Evolutionary conservation across 2,797 vertebrate genomes (phyloP).

Genomic region (Anabas testudineus): DNA sequence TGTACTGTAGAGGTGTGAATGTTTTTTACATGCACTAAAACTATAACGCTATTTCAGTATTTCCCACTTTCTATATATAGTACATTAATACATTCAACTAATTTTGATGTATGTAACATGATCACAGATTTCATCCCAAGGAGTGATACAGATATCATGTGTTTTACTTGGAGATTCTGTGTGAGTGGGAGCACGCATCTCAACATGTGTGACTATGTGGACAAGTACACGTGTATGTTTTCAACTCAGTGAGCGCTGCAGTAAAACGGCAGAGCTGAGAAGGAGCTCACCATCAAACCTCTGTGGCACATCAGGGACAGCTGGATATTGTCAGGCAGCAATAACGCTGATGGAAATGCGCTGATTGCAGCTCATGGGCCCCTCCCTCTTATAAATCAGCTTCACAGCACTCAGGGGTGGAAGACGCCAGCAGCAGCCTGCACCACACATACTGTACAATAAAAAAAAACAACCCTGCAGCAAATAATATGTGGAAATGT

Average conservation of each 20-base stretch:
- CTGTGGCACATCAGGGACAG: slow-evolving; percentile 76
- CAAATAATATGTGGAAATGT: slow-evolving; percentile 38
- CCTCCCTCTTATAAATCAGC: slow-evolving; percentile 78
- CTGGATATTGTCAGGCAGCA: slow-evolving; percentile 80
- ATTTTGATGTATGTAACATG: neutral
- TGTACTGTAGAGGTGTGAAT: neutral
- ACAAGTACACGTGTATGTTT: slow-evolving; percentile 42
- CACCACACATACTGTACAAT: slow-evolving; percentile 47
- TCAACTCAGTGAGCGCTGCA: slow-evolving; percentile 55
- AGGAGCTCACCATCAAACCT: slow-evolving; percentile 54
- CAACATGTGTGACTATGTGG: slow-evolving; percentile 26
- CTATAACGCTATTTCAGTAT: neutral
- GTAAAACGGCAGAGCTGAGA: slow-evolving; percentile 65
- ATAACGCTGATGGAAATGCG: slow-evolving; percentile 79
- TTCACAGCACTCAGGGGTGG: slow-evolving; percentile 58
- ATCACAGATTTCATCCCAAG: slow-evolving; percentile 1
- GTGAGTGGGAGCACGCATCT: slow-evolving; percentile 12
- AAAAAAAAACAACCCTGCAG: slow-evolving; percentile 56
- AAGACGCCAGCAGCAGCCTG: slow-evolving; percentile 52
- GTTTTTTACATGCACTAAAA: neutral
- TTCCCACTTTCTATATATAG: neutral
- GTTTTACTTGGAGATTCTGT: slow-evolving; percentile 30
- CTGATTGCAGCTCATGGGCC: slow-evolving; percentile 72
- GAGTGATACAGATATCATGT: slow-evolving; percentile 4
- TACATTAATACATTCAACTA: too few species aligned